Base-by-base conservation (phyloP, 2,888 invertebrate genomes). In the Drosophila antonietae region DNA sequence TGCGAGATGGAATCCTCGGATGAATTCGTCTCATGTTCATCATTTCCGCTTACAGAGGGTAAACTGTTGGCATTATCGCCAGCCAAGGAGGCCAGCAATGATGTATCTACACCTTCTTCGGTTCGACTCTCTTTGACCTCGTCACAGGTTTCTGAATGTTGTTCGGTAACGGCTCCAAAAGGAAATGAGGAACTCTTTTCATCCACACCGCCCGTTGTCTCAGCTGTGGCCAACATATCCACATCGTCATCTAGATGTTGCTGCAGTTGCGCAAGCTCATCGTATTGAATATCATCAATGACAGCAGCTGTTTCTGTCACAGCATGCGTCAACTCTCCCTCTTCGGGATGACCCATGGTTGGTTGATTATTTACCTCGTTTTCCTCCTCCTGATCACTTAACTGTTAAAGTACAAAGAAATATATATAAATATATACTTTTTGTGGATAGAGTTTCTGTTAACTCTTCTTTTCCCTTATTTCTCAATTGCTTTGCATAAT, bases 101-200 rank as follows among this genome's bases (percentile, higher is more conserved):
- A 92, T 37, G 91, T 93, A 59, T 93, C 93, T 28, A 92, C 93
- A 14, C 86, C 86, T 43, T 89, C 89, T 28, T 85, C 82, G 35
- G 84, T 87, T 10, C 90, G 88, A 10, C 80, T 75, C 43, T 89
- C 92, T 33, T 91, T 90, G 1, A 87, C 60, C 55, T 93, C 93
- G 64, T 93, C 92, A 6, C 93, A 93, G 6, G 91, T 92, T 67
- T 93, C 92, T 0, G 93, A 92, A 51, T 91, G 92, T 15, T 82
- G 84, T 47, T 85, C 84, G 0, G 77, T 84, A 3, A 88, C 89
- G 3, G 73, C 84, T 1, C 91, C 91, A 73, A 93, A 93, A 1
- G 93, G 93, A 78, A 93, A 93, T 10, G 93, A 93, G 9, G 92
- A 93, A 55, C 93, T 92, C 68, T 93, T 93, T 23, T 93, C 93